These are phyloP conservation scores for Ornithoptera alexandrae DNA, from an alignment of 2,888 invertebrate genomes.

Conservation along the genomic window DNA sequence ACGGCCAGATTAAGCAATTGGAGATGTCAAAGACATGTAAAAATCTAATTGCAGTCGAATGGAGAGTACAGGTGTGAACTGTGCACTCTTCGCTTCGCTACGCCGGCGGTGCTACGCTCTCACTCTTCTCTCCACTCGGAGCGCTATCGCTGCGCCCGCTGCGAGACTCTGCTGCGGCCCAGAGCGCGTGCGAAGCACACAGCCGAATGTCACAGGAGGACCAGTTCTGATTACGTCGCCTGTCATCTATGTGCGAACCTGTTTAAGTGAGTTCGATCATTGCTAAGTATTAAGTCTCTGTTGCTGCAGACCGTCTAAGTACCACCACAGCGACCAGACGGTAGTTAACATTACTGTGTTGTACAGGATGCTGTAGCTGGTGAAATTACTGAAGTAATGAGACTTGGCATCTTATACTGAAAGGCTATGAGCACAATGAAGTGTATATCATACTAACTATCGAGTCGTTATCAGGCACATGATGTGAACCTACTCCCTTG, in stretches of 20 bases:
- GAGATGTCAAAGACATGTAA: too few species aligned
- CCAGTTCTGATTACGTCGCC: constrained; percentile 36
- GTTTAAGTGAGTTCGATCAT: constrained; percentile 50
- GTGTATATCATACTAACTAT: too few species aligned
- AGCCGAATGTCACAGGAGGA: constrained; percentile 32
- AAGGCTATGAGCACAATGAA: too few species aligned
- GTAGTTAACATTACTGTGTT: too few species aligned
- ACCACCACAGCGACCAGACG: too few species aligned
- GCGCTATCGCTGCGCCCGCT: constrained; percentile 44
- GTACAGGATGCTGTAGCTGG: background rate
- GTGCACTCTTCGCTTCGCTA: constrained; percentile 65
- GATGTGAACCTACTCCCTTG: too few species aligned
- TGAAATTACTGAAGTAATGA: too few species aligned
- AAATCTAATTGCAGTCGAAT: constrained; percentile 53
- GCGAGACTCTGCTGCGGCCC: constrained; percentile 35
- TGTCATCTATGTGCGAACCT: constrained; percentile 51
- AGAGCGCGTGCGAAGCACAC: constrained; percentile 42
- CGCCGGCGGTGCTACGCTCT: constrained; percentile 48
- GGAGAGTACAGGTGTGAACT: constrained; percentile 58
- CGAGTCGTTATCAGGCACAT: too few species aligned
- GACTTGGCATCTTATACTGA: too few species aligned
- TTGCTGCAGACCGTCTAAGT: too few species aligned
- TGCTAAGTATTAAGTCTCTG: background rate
- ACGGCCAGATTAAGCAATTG: too few species aligned
- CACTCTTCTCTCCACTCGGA: constrained; percentile 50